A percentile compares a stretch with the other conserved stretches of the same genome.
Conservation (phyloP, 2,888 invertebrate species). For the Parelbella ahira region DNA sequence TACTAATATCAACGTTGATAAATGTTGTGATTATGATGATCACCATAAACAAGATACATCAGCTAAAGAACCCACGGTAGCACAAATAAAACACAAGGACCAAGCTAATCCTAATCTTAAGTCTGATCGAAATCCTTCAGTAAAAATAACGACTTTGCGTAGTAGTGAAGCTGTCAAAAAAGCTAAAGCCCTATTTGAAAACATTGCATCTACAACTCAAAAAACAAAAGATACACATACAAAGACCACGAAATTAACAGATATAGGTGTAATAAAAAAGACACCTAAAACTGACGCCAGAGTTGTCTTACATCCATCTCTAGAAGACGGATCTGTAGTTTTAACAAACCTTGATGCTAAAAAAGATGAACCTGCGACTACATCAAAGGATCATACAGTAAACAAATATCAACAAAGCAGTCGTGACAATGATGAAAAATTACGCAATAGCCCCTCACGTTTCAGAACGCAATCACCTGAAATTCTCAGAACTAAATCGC, state of each 20-base stretch:
- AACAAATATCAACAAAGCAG: constrained; percentile 33
- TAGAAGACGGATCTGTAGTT: constrained; percentile 43
- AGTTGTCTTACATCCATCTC: constrained; percentile 42
- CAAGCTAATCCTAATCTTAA: constrained; percentile 42
- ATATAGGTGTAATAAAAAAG: constrained; percentile 69
- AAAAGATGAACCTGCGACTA: constrained; percentile 32
- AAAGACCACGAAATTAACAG: constrained; percentile 66
- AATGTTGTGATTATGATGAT: constrained; percentile 34
- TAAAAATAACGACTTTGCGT: constrained; percentile 68
- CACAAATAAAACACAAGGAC: constrained; percentile 48
- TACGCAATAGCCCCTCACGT: constrained; percentile 44
- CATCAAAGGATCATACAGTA: constrained; percentile 36
- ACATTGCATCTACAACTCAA: constrained; percentile 71
- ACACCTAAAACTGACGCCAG: constrained; percentile 49
- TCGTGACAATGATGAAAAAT: constrained; percentile 38
- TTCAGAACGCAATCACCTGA: constrained; percentile 47
- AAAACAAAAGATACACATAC: constrained; percentile 45
- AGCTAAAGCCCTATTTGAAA: constrained; percentile 86
- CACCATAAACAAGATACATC: constrained; percentile 35
- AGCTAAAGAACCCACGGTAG: constrained; percentile 47
- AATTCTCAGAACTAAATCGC: constrained; percentile 47
- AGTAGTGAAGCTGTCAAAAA: constrained; percentile 84
- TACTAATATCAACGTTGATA: constrained; percentile 29
- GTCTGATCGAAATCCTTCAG: constrained; percentile 45
- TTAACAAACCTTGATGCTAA: constrained; percentile 44